Base-by-base conservation (phyloP, 2,888 invertebrate genomes). In the Diplazon laetatorius region DNA sequence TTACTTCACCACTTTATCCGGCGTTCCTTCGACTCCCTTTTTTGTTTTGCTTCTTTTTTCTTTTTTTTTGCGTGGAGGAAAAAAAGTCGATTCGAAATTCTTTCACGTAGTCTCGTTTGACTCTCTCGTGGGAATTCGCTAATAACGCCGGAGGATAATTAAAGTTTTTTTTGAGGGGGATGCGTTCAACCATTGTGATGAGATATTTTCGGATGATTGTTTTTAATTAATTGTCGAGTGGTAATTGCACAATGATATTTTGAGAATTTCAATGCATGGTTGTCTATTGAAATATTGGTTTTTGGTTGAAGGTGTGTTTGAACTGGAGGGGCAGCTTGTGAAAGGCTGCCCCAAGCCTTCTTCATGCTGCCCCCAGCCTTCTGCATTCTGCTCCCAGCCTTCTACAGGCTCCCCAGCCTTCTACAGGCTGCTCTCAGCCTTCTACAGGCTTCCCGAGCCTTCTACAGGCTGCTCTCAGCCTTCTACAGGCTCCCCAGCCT, bases 1-100 rank as follows among this genome's bases (percentile, higher is more conserved):
- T 60, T 25, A n/a, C n/a, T 46, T 59, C 50, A 50, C 22, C 30
- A 57, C 60, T 70, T 25, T 22, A 50, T 6, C n/a, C 12, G 5
- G 22, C 60, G 37, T 60, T 76, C 81, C 70, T 59, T 77, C 52
- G 71, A 59, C 77, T 73, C 62, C 30, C 18, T 60, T 57, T 57
- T 63, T 20, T 30, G 55, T 42, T 50, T 52, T 73, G 59, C 35
- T 50, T 66, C 57, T 77, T 52, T 78, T n/a, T 42, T 50, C 57
- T 73, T 62, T 39, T 50, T 66, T 60, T 77, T 52, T 78, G 44
- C 52, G 18, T 46, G 37, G n/a, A n/a, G 70, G 44, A 22, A 16
- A 69, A 25, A 22, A 18, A 14, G 63, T 30, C 39, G 16, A 50
- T 50, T 48, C 60, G 70, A 60, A n/a, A 70, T 70, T 70, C 59